These are phyloP conservation scores for Clarias laeviceps DNA, from an alignment of 2,797 vertebrate species.

Conservation along the genomic window DNA sequence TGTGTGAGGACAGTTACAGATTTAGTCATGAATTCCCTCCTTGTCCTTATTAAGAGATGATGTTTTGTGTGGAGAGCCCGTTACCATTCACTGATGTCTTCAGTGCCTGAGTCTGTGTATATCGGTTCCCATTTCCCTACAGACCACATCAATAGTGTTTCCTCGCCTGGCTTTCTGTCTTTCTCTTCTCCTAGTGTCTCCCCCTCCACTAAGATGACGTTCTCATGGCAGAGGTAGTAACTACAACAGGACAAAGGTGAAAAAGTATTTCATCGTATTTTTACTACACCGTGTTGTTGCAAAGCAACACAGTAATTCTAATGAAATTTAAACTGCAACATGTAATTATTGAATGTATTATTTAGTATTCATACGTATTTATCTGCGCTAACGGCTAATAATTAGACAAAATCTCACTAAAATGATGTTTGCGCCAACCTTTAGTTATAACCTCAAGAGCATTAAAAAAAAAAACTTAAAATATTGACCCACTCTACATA, in stretches of 20 bases:
- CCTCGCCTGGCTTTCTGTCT: slow-evolving; percentile 26
- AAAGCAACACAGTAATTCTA: too few relatives aligned
- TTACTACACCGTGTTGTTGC: neutral
- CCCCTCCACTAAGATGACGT: slow-evolving; percentile 59
- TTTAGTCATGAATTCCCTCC: slow-evolving; percentile 8
- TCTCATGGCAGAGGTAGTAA: slow-evolving; percentile 85
- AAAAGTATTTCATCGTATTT: neutral
- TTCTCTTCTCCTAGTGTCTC: neutral
- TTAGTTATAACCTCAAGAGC: too few relatives aligned
- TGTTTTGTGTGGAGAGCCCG: slow-evolving; percentile 14
- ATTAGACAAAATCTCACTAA: too few relatives aligned
- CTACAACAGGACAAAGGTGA: slow-evolving; percentile 57
- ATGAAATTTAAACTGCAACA: too few relatives aligned
- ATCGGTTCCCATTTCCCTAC: slow-evolving; percentile 82
- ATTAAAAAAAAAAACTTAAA: too few relatives aligned
- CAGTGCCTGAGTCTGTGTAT: slow-evolving; percentile 70
- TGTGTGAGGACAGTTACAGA: slow-evolving; percentile 7
- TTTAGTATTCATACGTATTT: too few relatives aligned
- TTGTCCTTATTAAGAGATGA: neutral
- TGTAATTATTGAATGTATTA: too few relatives aligned
- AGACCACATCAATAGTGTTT: slow-evolving; percentile 71
- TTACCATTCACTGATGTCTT: slow-evolving; percentile 79
- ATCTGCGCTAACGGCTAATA: too few relatives aligned
- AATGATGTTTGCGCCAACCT: too few relatives aligned
- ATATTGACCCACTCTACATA: too few relatives aligned